phyloP scores from a whole-genome alignment of 2,888 invertebrate genomes.

The Melieria omissa region DNA sequence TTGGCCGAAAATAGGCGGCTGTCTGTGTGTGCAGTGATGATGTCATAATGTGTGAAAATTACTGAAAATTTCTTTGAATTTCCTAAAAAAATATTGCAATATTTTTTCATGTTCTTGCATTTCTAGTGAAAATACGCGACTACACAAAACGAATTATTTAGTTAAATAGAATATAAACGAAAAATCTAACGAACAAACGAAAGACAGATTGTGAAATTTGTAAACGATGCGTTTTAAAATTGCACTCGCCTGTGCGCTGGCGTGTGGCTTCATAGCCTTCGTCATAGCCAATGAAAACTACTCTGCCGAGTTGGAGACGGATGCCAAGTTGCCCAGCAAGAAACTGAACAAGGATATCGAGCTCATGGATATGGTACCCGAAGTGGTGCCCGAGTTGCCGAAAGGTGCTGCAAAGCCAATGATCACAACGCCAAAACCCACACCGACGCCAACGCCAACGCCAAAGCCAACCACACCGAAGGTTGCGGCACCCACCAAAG shows the following conservation, averaged over 20 bases:
- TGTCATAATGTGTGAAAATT: slow-evolving; percentile 51
- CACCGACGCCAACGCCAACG: slow-evolving; percentile 3
- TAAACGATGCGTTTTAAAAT: slow-evolving; percentile 58
- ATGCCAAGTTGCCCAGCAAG: slow-evolving; percentile 35
- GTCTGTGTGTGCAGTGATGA: slow-evolving; percentile 47
- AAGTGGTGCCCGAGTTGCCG: slow-evolving; percentile 28
- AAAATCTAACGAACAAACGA: slow-evolving; percentile 42
- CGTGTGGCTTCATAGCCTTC: slow-evolving; percentile 53
- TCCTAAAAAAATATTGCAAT: slow-evolving; percentile 32
- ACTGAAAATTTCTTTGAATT: slow-evolving; percentile 37
- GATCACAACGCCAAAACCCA: slow-evolving; percentile 8
- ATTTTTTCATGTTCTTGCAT: slow-evolving; percentile 20
- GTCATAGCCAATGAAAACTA: slow-evolving; percentile 57
- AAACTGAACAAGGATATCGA: slow-evolving; percentile 46
- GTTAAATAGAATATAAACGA: slow-evolving; percentile 33
- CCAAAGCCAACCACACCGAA: slow-evolving; percentile 27
- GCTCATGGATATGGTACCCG: slow-evolving; percentile 49
- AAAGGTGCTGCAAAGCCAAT: slow-evolving; percentile 11
- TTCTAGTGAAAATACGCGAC: slow-evolving; percentile 49
- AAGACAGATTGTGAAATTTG: slow-evolving; percentile 28
- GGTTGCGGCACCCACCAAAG: neutral
- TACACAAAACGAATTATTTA: slow-evolving; percentile 16
- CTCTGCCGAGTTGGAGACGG: slow-evolving; percentile 52
- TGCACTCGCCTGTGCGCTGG: slow-evolving; percentile 55
- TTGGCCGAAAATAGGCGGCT: neutral